Evolutionary conservation across 1,140 invertebrate species (phyloP).

Genomic region (Akabosia matsudoensis): DNA sequence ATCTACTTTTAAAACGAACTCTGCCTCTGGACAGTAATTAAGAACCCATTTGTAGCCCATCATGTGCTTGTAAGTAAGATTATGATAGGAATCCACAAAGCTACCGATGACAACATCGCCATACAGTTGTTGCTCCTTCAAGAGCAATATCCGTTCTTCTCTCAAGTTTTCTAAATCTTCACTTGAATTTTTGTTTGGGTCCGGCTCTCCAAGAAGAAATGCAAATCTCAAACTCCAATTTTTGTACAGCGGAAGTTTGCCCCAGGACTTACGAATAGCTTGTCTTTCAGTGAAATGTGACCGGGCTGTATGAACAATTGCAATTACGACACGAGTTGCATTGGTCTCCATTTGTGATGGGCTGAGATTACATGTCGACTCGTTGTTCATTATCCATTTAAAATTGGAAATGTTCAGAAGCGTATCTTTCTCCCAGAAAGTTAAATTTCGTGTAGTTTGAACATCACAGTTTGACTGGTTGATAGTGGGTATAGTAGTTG

Average conservation of each 20-base stretch:
- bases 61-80: conserved; percentile 56
- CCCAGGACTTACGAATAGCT: conserved; percentile 50
- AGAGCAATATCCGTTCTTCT: conserved; percentile 32
- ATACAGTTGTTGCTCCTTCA: conserved; percentile 38
- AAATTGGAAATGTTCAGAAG: background rate
- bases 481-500: too few relatives aligned
- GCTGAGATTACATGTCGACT: background rate
- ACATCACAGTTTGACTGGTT: too few relatives aligned
- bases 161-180: background rate
- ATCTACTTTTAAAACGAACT: conserved; percentile 57
- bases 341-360: background rate
- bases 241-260: conserved; percentile 36
- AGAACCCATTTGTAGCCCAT: conserved; percentile 55
- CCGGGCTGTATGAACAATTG: conserved; percentile 51
- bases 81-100: conserved; percentile 54
- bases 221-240: conserved; percentile 47
- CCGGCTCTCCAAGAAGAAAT: conserved; percentile 49
- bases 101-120: conserved; percentile 51
- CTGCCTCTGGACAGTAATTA: conserved; percentile 52
- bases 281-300: conserved; percentile 51
- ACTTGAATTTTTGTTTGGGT: conserved; percentile 30
- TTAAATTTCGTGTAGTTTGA: too few relatives aligned
- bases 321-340: background rate
- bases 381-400: background rate
- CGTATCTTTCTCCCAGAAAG: background rate